Base-by-base conservation (phyloP, 2,113 vertebrate genomes). In the Tragelaphus imberbis region DNA sequence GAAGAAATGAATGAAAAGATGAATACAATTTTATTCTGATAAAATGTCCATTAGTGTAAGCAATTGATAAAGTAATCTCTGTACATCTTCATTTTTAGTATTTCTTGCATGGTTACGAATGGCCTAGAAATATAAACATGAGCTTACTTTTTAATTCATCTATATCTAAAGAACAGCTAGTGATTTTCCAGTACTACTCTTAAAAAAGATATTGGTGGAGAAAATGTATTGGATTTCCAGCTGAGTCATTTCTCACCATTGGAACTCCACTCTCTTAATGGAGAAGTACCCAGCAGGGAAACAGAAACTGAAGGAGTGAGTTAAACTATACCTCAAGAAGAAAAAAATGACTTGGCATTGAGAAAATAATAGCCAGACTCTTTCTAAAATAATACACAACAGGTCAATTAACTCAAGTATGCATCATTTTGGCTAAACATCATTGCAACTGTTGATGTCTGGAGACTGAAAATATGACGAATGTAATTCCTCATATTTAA, bases 221-320 rank as follows among this genome's bases (percentile, higher is more conserved):
- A 93, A 27, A 90, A 91, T 84, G 9, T 63, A 75, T 65, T 91
- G 47, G 23, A 63, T 92, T 97, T 96, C 79, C 80, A 95, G 44
- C 58, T 36, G 90, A 95, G 47, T 90, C 91, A 90, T 92, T 95
- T 93, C 80, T 93, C 40, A 77, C 75, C 19, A 55, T 55, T 56
- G 71, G 90, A 88, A 93, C 27, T 71, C 47, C 11, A 86, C 30
- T 84, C 55, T 88, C 27, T 47, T 91, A 95, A 81, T 86, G 23
- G 77, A 91, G 65, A 97, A 84, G 25, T 25, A 14, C 6, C 7
- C 81, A 71, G 82, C 36, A 80, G 89, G 61, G 33, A 85, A 84
- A 77, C 36, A 80, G 68, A 58, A 75, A 30, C 65, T 91, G 11
- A 40, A 94, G 7, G 27, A 80, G 12, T 56, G 12, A 75, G 53